These are phyloP conservation scores for Agrotis segetum DNA, from an alignment of 2,888 invertebrate genomes.

Conservation along the genomic window DNA sequence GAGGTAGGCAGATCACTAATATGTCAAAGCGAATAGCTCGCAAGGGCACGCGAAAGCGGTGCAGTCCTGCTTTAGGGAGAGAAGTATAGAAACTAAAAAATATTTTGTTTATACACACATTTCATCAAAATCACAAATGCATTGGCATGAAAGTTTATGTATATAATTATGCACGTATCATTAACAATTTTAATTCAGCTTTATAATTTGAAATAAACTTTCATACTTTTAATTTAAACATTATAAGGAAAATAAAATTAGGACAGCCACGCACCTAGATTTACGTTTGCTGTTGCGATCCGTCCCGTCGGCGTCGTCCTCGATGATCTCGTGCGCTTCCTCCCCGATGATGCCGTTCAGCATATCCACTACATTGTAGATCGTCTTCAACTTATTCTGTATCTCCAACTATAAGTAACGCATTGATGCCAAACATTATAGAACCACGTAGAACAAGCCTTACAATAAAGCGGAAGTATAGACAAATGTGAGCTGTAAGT, in stretches of 20 bases:
- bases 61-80: constrained; percentile 72
- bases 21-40: constrained; percentile 63
- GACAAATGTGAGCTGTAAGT: constrained; percentile 54
- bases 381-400: constrained; percentile 95
- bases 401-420: constrained; percentile 92
- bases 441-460: constrained; percentile 49
- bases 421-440: constrained; percentile 57
- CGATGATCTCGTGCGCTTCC: constrained; percentile 82
- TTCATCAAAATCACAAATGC: constrained; percentile 25
- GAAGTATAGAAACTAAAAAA: constrained; percentile 51
- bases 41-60: constrained; percentile 67
- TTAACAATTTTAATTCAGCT: too few species aligned
- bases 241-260: constrained; percentile 26
- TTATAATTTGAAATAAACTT: constrained; percentile 47
- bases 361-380: constrained; percentile 97
- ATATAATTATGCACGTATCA: too few species aligned
- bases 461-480: constrained; percentile 55
- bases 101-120: constrained; percentile 53
- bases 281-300: constrained; percentile 81
- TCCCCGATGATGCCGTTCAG: constrained; percentile 96
- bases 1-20: constrained; percentile 52
- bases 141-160: constrained; percentile 44
- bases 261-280: constrained; percentile 80
- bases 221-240: constrained; percentile 37
- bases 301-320: constrained; percentile 72